Conservation (phyloP, 2,888 invertebrate genomes). For the Polydrusus cervinus region DNA sequence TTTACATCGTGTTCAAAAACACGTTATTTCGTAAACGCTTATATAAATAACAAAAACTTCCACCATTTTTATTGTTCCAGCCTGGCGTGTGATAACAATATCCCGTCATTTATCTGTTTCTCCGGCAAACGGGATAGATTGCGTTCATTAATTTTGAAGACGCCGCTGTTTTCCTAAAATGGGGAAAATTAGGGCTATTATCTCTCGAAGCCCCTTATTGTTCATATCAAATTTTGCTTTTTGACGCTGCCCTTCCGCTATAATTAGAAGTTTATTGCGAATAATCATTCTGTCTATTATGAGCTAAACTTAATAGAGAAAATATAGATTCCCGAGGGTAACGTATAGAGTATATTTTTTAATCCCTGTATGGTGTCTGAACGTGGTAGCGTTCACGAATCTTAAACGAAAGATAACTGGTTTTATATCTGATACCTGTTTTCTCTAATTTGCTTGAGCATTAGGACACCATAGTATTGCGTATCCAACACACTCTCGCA, state of each 20-base stretch:
- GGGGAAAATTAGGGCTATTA: slow-evolving; percentile 46
- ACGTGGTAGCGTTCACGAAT: no score
- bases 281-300: slow-evolving; percentile 19
- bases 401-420: no score
- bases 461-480: no score
- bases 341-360: background rate
- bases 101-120: slow-evolving; percentile 32
- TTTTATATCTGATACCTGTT: no score
- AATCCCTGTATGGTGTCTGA: no score
- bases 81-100: slow-evolving; percentile 26
- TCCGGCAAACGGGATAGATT: slow-evolving; percentile 44
- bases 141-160: slow-evolving; percentile 51
- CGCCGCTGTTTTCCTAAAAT: slow-evolving; percentile 45
- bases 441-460: no score
- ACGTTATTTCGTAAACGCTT: slow-evolving; percentile 23
- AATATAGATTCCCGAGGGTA: slow-evolving; percentile 27
- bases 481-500: no score
- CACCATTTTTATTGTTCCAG: slow-evolving; percentile 20
- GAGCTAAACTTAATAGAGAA: slow-evolving; percentile 21
- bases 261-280: slow-evolving; percentile 25
- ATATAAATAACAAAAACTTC: slow-evolving; percentile 24
- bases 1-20: slow-evolving; percentile 20
- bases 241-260: slow-evolving; percentile 27
- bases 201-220: slow-evolving; percentile 26
- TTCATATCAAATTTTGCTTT: slow-evolving; percentile 35